Evolutionary conservation across 2,797 vertebrate species (phyloP), one percentile per base, ranked within the genome.

Genomic region (Luscinia megarhynchos): DNA sequence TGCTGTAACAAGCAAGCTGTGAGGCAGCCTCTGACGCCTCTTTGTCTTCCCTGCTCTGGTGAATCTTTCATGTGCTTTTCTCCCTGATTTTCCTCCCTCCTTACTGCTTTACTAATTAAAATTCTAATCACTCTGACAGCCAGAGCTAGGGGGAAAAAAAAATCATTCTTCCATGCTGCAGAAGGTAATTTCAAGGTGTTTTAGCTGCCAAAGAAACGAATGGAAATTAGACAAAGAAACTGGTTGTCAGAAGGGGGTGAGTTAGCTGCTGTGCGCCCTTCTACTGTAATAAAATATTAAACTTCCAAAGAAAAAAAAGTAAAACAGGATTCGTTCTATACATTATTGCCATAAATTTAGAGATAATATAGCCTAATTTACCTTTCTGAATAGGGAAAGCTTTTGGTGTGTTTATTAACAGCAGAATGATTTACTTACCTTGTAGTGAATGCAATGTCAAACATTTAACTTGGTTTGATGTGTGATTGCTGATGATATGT

Each of bases 121-220:
- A 98, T 98, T 98, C 97, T 98, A 98, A 98, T 98, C 98, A 98
- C 97, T 97, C 76, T 97, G 96, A 97, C 97, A 98, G 96, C 94
- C 84, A 97, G 93, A 97, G 92, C 78, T 95, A 94, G 78, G 48
- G 53, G 15, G 2, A 18, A 54, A 81, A 85, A 85, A 96, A 97
- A 97, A 96, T 96, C 89, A 96, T 97, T 97, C 97, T 97, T 97
- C 96, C 93, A 88, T 92, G 91, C 89, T 87, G 85, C 86, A 97
- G 97, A 98, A 98, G 97, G 97, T 98, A 98, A 98, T 98, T 98
- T 98, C 97, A 98, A 98, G 98, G 98, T 98, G 97, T 97, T 98
- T 98, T 97, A 97, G 73, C 96, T 97, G 97, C 97, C 94, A 97
- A 94, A 97, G 96, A 97, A 97, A 97, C 5, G 76, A 97, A 97